Percentiles rank a stretch among this genome's conserved stretches.
Conservation (phyloP, 35 echinoderm and acorn worm genomes). For the Apostichopus japonicus region DNA sequence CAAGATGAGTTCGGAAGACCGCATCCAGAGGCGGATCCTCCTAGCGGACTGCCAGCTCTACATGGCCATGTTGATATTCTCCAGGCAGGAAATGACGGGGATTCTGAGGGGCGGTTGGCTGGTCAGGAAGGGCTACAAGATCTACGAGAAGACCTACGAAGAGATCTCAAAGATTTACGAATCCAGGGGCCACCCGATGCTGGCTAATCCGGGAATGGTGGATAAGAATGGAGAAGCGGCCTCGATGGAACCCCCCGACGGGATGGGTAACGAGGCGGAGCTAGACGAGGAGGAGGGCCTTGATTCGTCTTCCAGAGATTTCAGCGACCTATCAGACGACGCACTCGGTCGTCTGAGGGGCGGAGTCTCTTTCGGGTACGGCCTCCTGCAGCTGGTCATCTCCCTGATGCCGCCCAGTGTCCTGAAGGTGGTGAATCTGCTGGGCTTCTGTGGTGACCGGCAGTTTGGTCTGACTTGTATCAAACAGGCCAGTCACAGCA, state of each 20-base stretch:
- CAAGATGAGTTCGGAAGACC: conserved; percentile 76
- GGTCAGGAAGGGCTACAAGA: conserved; percentile 92
- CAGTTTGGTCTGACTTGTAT: conserved; percentile 86
- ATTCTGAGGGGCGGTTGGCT: conserved; percentile 81
- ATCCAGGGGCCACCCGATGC: conserved; percentile 67
- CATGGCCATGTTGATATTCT: conserved; percentile 93
- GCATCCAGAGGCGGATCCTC: conserved; percentile 82
- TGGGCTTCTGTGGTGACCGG: conserved; percentile 92
- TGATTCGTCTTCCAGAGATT: conserved; percentile 50
- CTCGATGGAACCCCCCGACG: conserved; percentile 16
- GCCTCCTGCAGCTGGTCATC: conserved; percentile 87
- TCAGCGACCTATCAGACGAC: conserved; percentile 70
- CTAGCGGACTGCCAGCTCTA: conserved; percentile 94
- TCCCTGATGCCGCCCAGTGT: conserved; percentile 98
- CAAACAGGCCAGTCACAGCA: conserved; percentile 80
- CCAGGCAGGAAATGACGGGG: conserved; percentile 70
- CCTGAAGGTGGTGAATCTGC: conserved; percentile 91
- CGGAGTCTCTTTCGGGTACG: conserved; percentile 93
- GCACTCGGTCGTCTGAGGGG: conserved; percentile 75
- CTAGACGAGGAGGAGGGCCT: conserved; percentile 16
- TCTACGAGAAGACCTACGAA: conserved; percentile 93
- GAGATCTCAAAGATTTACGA: conserved; percentile 82
- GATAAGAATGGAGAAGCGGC: conserved; percentile 31
- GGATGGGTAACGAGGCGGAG: conserved; percentile 30
- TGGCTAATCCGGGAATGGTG: conserved; percentile 53